phyloP scores from a whole-genome alignment of 2,113 vertebrate genomes.

The Ramphastos sulfuratus region DNA sequence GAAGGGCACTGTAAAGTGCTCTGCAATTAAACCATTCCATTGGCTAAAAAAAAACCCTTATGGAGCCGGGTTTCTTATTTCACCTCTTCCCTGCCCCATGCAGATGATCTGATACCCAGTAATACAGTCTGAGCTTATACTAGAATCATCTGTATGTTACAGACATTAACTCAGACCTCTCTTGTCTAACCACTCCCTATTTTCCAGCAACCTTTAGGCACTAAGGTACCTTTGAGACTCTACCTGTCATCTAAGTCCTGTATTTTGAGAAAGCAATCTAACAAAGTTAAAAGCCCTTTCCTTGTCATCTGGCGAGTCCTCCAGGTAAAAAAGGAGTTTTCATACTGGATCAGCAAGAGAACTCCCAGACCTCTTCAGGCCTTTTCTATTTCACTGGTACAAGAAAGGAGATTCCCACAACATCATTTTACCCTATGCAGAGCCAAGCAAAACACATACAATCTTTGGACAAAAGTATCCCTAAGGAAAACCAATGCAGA shows the following conservation, averaged over 20 bases:
- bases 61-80: conserved; percentile 50
- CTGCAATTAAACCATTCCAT: background rate
- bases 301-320: background rate
- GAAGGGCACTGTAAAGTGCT: background rate
- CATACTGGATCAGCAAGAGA: background rate
- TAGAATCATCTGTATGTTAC: background rate
- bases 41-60: background rate
- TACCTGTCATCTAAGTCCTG: background rate
- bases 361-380: background rate
- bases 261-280: background rate
- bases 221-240: background rate
- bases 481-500: accelerated
- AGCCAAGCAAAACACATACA: background rate
- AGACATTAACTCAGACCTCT: background rate
- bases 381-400: background rate
- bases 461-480: background rate
- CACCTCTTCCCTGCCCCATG: conserved; percentile 19
- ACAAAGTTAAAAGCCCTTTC: background rate
- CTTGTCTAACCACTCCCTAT: background rate
- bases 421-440: background rate
- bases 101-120: conserved; percentile 32
- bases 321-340: background rate
- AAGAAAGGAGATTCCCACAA: background rate
- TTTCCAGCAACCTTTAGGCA: background rate
- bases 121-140: conserved; percentile 45